Percentiles rank a stretch among this genome's conserved stretches.
Evolutionary conservation across 2,888 invertebrate genomes (phyloP).

Genomic region (Idaea dimidiata): DNA sequence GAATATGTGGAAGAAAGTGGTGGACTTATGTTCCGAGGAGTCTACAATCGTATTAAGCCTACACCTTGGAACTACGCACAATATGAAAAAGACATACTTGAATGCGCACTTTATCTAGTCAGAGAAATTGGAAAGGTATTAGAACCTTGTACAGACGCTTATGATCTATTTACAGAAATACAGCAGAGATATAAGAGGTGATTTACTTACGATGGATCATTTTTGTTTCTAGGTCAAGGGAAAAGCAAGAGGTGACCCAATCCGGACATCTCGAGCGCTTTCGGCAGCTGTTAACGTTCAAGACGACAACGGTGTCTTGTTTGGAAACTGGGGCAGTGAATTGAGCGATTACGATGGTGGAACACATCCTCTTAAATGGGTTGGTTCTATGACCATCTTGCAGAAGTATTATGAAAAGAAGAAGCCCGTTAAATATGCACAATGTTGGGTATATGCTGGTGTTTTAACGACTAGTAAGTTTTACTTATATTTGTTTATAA

Average conservation of each 20-base stretch:
- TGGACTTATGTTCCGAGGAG: slow-evolving; percentile 95
- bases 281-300: slow-evolving; percentile 93
- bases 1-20: slow-evolving; percentile 93
- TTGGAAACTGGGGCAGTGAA: slow-evolving; percentile 94
- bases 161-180: not conserved
- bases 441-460: slow-evolving; percentile 97
- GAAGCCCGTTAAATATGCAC: slow-evolving; percentile 95
- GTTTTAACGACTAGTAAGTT: slow-evolving; percentile 89
- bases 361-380: slow-evolving; percentile 93
- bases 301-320: slow-evolving; percentile 92
- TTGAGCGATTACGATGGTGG: slow-evolving; percentile 91
- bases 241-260: slow-evolving; percentile 87
- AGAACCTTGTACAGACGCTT: not conserved
- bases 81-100: slow-evolving; percentile 90
- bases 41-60: slow-evolving; percentile 90
- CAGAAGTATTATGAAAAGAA: slow-evolving; percentile 91
- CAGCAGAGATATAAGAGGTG: not conserved
- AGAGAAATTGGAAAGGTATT: slow-evolving; percentile 85
- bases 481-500: slow-evolving; percentile 4
- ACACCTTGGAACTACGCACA: slow-evolving; percentile 96
- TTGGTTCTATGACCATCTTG: slow-evolving; percentile 92
- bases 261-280: slow-evolving; percentile 88
- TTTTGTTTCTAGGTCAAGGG: slow-evolving; percentile 66
- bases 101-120: slow-evolving; percentile 88
- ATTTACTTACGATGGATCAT: not conserved